Percentiles rank a stretch among this genome's conserved stretches.
These are phyloP conservation scores for Melospiza georgiana DNA, from an alignment of 2,113 vertebrate species.

Conservation along the genomic window DNA sequence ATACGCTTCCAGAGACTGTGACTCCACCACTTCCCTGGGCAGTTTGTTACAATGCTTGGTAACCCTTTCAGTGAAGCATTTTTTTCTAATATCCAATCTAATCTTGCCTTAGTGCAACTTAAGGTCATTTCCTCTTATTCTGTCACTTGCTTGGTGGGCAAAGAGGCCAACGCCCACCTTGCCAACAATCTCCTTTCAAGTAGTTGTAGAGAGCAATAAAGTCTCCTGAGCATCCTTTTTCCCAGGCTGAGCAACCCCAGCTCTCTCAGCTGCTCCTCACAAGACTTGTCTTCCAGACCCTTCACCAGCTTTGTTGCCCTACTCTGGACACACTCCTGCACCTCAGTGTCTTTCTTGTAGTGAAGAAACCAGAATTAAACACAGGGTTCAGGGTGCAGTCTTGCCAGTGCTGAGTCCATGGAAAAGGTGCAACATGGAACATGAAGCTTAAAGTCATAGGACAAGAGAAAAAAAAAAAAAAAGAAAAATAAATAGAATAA, in stretches of 20 bases:
- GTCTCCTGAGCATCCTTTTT: fast-evolving
- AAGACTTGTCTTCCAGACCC: neutral
- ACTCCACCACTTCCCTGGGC: neutral
- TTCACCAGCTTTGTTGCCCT: neutral
- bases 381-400: neutral
- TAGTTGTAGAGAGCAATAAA: neutral
- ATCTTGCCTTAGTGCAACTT: neutral
- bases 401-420: neutral
- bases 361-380: neutral
- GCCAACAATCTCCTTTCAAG: neutral
- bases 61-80: neutral
- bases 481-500: fast-evolving
- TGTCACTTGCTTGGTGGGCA: neutral
- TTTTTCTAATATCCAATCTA: neutral
- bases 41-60: neutral
- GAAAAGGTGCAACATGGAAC: fast-evolving
- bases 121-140: neutral
- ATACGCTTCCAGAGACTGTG: neutral
- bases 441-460: neutral
- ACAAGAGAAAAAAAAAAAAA: neutral
- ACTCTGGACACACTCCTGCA: neutral
- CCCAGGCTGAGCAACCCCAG: neutral
- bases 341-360: neutral
- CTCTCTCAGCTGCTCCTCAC: neutral
- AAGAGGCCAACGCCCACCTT: neutral